Conservation (phyloP, 2,888 invertebrate genomes). For the Cryptocephalus moraei region DNA sequence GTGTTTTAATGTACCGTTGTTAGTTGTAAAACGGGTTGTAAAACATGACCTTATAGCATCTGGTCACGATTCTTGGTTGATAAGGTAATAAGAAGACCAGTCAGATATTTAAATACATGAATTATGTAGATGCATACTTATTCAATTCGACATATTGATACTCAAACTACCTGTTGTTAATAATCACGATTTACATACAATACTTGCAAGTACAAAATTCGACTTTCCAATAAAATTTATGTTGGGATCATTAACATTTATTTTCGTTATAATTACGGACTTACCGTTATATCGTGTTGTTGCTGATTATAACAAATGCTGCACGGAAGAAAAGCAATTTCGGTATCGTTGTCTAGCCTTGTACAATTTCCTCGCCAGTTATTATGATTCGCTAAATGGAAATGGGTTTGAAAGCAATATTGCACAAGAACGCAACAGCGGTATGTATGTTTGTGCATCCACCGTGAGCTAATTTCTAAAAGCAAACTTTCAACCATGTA, state of each 20-base stretch:
- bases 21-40: not conserved
- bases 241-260: slow-evolving; percentile 35
- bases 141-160: slow-evolving; percentile 42
- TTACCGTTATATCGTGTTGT: too few relatives aligned
- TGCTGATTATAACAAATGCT: too few relatives aligned
- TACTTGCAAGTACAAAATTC: slow-evolving; percentile 28
- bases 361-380: too few relatives aligned
- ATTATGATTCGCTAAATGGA: too few relatives aligned
- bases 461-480: too few relatives aligned
- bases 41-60: not conserved
- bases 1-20: too few relatives aligned
- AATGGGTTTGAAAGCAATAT: too few relatives aligned
- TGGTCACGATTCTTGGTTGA: slow-evolving; percentile 23
- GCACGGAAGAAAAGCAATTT: too few relatives aligned
- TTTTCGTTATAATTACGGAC: slow-evolving; percentile 10
- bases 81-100: slow-evolving; percentile 38
- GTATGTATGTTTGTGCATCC: too few relatives aligned
- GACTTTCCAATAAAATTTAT: slow-evolving; percentile 38
- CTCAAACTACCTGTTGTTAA: slow-evolving; percentile 37
- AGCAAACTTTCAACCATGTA: too few relatives aligned
- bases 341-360: too few relatives aligned
- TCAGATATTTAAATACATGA: slow-evolving; percentile 39
- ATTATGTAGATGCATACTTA: slow-evolving; percentile 40
- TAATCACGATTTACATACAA: slow-evolving; percentile 41
- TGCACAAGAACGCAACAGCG: too few relatives aligned